Percentiles rank a stretch among this genome's conserved stretches.
These are phyloP conservation scores for Euglossa dilemma DNA, from an alignment of 1,140 invertebrate species.

Conservation along the genomic window DNA sequence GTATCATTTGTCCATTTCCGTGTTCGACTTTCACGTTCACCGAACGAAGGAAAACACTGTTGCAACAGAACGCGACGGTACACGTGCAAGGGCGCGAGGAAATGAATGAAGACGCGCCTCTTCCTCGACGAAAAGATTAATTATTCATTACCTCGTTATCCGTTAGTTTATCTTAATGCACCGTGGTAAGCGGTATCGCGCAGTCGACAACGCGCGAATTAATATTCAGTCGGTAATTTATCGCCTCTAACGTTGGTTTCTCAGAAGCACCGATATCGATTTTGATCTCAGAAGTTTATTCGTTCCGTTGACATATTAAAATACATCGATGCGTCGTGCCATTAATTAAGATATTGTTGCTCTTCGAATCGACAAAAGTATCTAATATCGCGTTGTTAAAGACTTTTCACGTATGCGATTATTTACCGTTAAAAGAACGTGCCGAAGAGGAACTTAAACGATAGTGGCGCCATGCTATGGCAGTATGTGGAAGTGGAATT, in stretches of 20 bases:
- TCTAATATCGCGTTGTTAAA: too few species aligned
- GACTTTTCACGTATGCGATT: too few species aligned
- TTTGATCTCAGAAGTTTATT: neutral
- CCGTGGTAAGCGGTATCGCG: neutral
- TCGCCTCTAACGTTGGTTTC: neutral
- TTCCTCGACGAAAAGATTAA: neutral
- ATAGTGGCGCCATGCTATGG: too few species aligned
- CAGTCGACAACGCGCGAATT: neutral
- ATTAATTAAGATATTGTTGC: too few species aligned
- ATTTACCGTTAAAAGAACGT: too few species aligned
- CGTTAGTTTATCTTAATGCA: neutral
- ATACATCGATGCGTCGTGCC: too few species aligned
- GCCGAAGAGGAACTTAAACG: too few species aligned
- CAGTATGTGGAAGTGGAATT: too few species aligned
- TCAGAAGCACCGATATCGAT: neutral
- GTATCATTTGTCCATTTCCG: neutral
- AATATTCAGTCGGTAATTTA: neutral
- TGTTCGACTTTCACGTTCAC: constrained; percentile 1
- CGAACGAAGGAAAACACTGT: constrained; percentile 13
- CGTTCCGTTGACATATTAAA: neutral
- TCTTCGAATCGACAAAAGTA: too few species aligned
- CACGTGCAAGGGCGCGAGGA: constrained; percentile 9
- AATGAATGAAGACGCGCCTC: neutral
- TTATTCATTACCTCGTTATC: constrained; percentile 10
- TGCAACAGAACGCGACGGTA: neutral